Conservation (phyloP, 2,113 vertebrate genomes). For the Diphyllodes magnificus region DNA sequence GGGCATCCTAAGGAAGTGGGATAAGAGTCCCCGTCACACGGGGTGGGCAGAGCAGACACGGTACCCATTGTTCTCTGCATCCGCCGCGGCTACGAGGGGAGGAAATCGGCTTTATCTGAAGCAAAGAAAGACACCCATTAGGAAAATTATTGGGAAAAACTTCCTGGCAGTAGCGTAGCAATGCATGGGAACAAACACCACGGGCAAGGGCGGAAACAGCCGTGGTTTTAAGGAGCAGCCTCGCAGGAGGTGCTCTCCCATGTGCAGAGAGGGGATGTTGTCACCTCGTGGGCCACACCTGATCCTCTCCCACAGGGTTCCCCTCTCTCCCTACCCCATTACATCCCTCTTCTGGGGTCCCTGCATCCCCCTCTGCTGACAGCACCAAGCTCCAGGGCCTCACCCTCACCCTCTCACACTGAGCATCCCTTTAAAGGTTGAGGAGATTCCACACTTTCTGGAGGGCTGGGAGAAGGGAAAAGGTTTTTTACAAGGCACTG, state of each 20-base stretch:
- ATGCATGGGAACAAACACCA: neutral
- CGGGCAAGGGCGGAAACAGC: neutral
- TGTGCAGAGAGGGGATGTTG: accelerated
- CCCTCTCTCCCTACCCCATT: neutral
- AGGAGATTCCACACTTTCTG: neutral
- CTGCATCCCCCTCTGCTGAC: neutral
- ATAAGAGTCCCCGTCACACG: neutral
- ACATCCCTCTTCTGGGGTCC: neutral
- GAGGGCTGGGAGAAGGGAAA: neutral
- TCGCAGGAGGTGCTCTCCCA: neutral
- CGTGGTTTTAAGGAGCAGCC: accelerated
- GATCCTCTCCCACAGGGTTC: neutral
- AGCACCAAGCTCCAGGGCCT: neutral
- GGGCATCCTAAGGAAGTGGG: constrained; percentile 15
- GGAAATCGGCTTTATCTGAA: constrained; percentile 16
- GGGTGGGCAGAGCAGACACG: constrained; percentile 1
- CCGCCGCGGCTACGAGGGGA: neutral
- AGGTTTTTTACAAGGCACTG: neutral
- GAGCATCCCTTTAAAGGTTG: neutral
- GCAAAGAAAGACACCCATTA: constrained; percentile 8
- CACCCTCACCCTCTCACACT: too few relatives aligned
- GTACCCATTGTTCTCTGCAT: constrained; percentile 25
- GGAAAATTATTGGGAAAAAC: constrained; percentile 8
- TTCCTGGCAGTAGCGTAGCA: neutral
- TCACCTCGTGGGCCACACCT: neutral